These are phyloP conservation scores for Amphipoea oculea DNA, from an alignment of 2,888 invertebrate species.

Conservation along the genomic window DNA sequence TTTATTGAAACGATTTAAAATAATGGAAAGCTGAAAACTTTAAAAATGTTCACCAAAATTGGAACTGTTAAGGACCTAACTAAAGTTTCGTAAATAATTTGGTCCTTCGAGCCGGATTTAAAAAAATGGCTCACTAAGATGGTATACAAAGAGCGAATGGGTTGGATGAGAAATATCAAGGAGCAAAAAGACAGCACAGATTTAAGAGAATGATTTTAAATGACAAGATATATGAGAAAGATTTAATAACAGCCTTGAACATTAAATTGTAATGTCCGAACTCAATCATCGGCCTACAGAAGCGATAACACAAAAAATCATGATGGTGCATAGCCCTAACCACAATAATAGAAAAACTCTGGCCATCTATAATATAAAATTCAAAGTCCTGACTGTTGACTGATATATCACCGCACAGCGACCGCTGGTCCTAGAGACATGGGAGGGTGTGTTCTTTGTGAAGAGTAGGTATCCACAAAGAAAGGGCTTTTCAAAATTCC, in stretches of 20 bases:
- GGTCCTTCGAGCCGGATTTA: too few relatives aligned
- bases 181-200: neutral
- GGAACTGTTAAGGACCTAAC: too few relatives aligned
- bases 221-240: neutral
- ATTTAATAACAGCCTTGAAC: neutral
- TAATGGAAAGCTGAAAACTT: conserved; percentile 5
- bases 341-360: neutral
- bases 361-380: too few relatives aligned
- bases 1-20: conserved; percentile 39
- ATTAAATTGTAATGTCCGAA: neutral
- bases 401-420: too few relatives aligned
- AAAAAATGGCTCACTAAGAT: too few relatives aligned
- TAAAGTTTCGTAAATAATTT: too few relatives aligned
- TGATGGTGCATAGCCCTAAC: neutral
- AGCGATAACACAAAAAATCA: neutral
- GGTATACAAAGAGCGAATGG: neutral
- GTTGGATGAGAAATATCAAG: neutral
- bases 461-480: too few relatives aligned
- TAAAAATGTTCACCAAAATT: neutral
- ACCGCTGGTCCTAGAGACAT: too few relatives aligned
- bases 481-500: too few relatives aligned
- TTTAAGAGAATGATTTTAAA: neutral
- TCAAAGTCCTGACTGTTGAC: too few relatives aligned
- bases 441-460: too few relatives aligned
- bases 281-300: neutral